Evolutionary conservation across 2,888 invertebrate genomes (phyloP).

Genomic region (Phytoseiulus persimilis): DNA sequence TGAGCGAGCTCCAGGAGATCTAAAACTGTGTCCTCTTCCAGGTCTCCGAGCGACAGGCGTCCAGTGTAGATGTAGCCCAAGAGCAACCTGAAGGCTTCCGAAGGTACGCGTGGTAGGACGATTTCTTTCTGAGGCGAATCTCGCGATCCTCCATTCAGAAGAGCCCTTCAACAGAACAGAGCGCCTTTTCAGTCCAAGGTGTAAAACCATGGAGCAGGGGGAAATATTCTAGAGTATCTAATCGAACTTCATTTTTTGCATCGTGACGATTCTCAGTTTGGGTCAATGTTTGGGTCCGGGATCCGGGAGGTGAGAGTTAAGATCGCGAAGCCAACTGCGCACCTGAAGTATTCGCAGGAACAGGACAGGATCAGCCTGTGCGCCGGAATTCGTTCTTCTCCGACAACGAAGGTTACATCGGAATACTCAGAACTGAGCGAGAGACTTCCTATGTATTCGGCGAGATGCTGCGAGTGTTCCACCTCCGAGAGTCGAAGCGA

Average conservation of each 20-base stretch:
- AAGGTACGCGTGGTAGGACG: constrained; percentile 69
- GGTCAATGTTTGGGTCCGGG: too few relatives aligned
- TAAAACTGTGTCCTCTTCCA: constrained; percentile 56
- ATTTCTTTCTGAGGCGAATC: constrained; percentile 69
- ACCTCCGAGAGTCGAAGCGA: constrained; percentile 53
- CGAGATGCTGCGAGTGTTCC: constrained; percentile 65
- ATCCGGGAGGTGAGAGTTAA: constrained; percentile 11
- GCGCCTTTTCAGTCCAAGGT: neutral
- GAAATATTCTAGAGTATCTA: neutral
- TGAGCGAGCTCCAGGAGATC: constrained; percentile 76
- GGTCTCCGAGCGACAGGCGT: constrained; percentile 57
- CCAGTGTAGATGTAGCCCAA: constrained; percentile 93
- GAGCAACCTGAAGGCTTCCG: constrained; percentile 76
- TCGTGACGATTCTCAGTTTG: too few relatives aligned
- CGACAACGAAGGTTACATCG: constrained; percentile 78
- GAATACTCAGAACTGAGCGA: constrained; percentile 80
- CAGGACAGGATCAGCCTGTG: constrained; percentile 84
- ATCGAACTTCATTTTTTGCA: too few relatives aligned
- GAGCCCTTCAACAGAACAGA: constrained; percentile 51
- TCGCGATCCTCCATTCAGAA: constrained; percentile 59
- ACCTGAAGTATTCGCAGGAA: constrained; percentile 90
- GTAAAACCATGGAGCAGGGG: neutral
- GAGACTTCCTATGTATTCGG: constrained; percentile 72
- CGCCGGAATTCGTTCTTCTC: constrained; percentile 61
- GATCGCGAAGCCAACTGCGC: constrained; percentile 50